A percentile compares a stretch with the other conserved stretches of the same genome.
Conservation (phyloP, 2,888 invertebrate genomes). For the Acleris emargana region DNA sequence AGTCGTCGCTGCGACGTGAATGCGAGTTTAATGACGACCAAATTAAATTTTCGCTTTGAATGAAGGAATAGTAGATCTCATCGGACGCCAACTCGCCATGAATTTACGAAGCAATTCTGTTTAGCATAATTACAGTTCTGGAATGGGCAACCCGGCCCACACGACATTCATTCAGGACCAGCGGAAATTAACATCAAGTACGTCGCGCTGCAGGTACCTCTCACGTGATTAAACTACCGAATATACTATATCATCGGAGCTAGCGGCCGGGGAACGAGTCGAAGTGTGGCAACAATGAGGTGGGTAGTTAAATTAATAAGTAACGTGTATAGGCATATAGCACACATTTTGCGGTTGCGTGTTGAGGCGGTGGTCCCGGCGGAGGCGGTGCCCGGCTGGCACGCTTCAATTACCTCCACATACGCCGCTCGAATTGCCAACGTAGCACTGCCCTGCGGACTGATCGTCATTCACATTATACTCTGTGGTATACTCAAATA, state of each 20-base stretch:
- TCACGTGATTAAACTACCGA: constrained; percentile 4
- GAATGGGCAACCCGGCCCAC: constrained; percentile 16
- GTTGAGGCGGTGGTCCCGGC: constrained; percentile 51
- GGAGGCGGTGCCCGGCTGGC: constrained; percentile 59
- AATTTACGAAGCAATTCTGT: constrained; percentile 27
- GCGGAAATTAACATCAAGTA: constrained; percentile 47
- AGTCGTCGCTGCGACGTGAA: constrained; percentile 13
- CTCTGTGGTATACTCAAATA: constrained; percentile 46
- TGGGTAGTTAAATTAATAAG: constrained; percentile 29
- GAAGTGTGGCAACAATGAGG: constrained; percentile 13
- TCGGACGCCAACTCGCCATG: constrained; percentile 15
- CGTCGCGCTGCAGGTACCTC: constrained; percentile 10
- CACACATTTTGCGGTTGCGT: constrained; percentile 35
- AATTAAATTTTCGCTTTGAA: constrained; percentile 30
- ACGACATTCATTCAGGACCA: constrained; percentile 40
- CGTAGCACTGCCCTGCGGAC: constrained; percentile 54
- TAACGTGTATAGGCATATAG: constrained; percentile 27
- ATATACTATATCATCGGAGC: constrained; percentile 13
- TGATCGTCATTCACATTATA: constrained; percentile 57
- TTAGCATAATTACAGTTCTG: constrained; percentile 33
- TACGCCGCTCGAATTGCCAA: constrained; percentile 64
- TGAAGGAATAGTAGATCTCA: constrained; percentile 20
- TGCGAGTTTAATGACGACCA: too few species aligned
- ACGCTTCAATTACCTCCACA: constrained; percentile 71
- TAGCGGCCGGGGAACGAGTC: constrained; percentile 2